Conservation (phyloP, 1,140 invertebrate species). For the Drosophila nigrodunni region DNA sequence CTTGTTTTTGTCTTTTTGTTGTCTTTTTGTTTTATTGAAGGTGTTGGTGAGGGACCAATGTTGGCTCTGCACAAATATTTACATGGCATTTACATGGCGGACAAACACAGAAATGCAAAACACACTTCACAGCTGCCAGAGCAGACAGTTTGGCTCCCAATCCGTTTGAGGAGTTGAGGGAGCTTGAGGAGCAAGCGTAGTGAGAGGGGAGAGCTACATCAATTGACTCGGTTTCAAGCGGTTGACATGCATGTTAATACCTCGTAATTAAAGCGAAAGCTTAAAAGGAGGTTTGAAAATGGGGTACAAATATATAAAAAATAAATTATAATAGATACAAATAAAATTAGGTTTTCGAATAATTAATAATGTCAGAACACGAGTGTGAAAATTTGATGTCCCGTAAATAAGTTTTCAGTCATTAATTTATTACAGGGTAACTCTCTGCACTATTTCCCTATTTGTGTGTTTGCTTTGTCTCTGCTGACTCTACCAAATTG, state of each 20-base stretch:
- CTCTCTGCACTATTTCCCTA: not conserved
- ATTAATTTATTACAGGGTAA: constrained; percentile 4
- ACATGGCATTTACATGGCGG: constrained; percentile 57
- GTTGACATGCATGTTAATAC: constrained; percentile 51
- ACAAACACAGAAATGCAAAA: constrained; percentile 61
- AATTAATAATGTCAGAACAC: too few relatives aligned
- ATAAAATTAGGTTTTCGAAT: too few relatives aligned
- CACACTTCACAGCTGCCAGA: constrained; percentile 46
- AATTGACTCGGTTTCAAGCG: constrained; percentile 18
- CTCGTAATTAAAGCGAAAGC: not conserved
- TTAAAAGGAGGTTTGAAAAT: not conserved
- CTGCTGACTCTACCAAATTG: constrained; percentile 1
- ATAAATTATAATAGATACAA: not conserved
- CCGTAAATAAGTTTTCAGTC: too few relatives aligned
- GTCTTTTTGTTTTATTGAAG: constrained; percentile 12
- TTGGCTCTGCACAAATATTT: constrained; percentile 62
- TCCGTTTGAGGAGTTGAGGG: not conserved
- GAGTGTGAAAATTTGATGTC: too few relatives aligned
- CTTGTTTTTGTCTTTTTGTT: constrained; percentile 4
- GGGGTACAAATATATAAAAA: not conserved
- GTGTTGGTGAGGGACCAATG: constrained; percentile 27
- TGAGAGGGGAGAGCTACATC: not conserved
- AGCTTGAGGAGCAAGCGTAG: not conserved
- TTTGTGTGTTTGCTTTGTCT: constrained; percentile 3
- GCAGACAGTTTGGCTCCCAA: constrained; percentile 58